Conservation (phyloP, 2,888 invertebrate species). For the Epirrhoe tristata region DNA sequence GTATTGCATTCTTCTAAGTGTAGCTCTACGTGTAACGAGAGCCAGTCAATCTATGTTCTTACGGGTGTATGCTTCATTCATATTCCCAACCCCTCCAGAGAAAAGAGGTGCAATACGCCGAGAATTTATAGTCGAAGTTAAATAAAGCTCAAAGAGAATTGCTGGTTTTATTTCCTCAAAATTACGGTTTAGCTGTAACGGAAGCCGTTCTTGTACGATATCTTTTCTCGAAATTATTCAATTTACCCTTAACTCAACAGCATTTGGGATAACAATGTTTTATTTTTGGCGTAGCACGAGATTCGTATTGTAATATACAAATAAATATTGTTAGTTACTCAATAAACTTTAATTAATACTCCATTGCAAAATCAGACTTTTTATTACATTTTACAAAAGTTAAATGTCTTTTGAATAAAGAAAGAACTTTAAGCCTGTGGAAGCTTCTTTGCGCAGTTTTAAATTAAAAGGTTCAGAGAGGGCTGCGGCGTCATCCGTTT, state of each 20-base stretch:
- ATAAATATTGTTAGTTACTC: not conserved
- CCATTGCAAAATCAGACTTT: not conserved
- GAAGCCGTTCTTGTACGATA: slow-evolving; percentile 55
- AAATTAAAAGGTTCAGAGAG: slow-evolving; percentile 39
- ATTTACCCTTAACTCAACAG: slow-evolving; percentile 51
- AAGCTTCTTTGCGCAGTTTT: slow-evolving; percentile 36
- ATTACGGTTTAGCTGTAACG: slow-evolving; percentile 60
- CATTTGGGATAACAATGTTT: slow-evolving; percentile 37
- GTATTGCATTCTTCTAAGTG: not conserved
- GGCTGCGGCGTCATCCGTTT: slow-evolving; percentile 46
- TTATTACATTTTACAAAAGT: slow-evolving; percentile 8
- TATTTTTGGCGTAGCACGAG: slow-evolving; percentile 22
- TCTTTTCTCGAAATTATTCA: slow-evolving; percentile 62
- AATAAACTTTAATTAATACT: not conserved
- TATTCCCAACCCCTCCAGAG: slow-evolving; percentile 43
- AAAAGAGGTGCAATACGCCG: slow-evolving; percentile 47
- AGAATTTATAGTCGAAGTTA: slow-evolving; percentile 56
- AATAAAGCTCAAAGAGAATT: slow-evolving; percentile 57
- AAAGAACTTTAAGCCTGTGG: slow-evolving; percentile 27
- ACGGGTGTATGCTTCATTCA: slow-evolving; percentile 21
- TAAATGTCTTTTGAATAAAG: slow-evolving; percentile 20
- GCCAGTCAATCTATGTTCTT: slow-evolving; percentile 7
- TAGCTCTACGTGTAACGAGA: not conserved
- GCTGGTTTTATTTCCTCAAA: slow-evolving; percentile 62
- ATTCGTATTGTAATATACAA: not conserved